Conservation (phyloP, 2,888 invertebrate genomes). For the Diploptera punctata region DNA sequence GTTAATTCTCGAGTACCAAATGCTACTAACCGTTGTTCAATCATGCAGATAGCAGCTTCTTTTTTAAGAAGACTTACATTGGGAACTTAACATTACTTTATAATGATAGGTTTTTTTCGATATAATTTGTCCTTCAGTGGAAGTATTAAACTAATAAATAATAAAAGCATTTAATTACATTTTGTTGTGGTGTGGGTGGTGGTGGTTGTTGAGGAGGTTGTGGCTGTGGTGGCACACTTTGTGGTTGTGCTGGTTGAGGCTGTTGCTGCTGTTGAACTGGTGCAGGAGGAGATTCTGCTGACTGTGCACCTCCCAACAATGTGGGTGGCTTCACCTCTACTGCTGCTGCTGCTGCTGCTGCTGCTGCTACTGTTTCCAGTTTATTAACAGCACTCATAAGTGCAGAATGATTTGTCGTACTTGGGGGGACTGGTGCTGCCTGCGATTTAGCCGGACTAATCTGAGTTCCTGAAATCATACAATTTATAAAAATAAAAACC, state of each 20-base stretch:
- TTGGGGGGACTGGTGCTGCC: slow-evolving; percentile 57
- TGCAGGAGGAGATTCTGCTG: slow-evolving; percentile 32
- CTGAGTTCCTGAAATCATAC: slow-evolving; percentile 1
- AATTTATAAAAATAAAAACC: too few species aligned
- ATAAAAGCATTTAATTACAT: too few species aligned
- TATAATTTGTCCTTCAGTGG: too few species aligned
- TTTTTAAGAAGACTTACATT: too few species aligned
- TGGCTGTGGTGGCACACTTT: neutral
- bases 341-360: neutral
- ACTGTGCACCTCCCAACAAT: neutral
- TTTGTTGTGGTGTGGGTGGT: neutral
- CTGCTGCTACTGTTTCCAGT: neutral
- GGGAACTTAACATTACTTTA: too few species aligned
- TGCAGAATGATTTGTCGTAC: slow-evolving; percentile 16
- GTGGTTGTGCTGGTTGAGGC: slow-evolving; percentile 21
- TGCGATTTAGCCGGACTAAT: slow-evolving; percentile 11
- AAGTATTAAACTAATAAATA: too few species aligned
- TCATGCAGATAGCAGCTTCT: too few species aligned
- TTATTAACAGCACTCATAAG: slow-evolving; percentile 5
- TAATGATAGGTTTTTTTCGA: too few species aligned
- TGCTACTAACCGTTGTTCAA: too few species aligned
- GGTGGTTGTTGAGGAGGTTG: neutral
- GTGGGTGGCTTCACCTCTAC: neutral
- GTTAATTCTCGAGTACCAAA: too few species aligned
- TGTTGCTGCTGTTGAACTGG: slow-evolving; percentile 36